Conservation (phyloP, 2,888 invertebrate species). For the Nomada flava region DNA sequence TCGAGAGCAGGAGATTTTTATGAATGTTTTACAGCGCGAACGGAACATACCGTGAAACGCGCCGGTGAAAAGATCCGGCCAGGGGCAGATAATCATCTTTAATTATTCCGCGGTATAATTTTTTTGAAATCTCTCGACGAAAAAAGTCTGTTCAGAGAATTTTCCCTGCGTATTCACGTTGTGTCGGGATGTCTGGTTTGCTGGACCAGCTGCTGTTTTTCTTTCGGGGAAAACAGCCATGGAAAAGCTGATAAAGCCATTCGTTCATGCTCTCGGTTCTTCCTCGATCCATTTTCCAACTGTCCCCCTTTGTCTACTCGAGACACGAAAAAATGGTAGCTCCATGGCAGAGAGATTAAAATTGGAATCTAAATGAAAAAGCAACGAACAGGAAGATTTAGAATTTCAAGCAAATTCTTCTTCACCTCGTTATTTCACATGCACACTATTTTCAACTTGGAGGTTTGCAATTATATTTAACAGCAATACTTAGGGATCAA, state of each 20-base stretch:
- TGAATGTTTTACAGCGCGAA: slow-evolving; percentile 26
- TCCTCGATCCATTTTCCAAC: neutral
- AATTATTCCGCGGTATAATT: slow-evolving; percentile 52
- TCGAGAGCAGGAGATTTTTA: slow-evolving; percentile 14
- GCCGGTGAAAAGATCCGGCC: slow-evolving; percentile 29
- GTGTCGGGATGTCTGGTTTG: slow-evolving; percentile 18
- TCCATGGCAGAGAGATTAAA: slow-evolving; percentile 40
- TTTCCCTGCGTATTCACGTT: slow-evolving; percentile 23
- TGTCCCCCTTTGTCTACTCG: slow-evolving; percentile 2
- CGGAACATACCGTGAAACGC: slow-evolving; percentile 2
- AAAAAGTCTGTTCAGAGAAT: slow-evolving; percentile 14
- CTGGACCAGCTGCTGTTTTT: slow-evolving; percentile 36
- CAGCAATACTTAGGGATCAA: neutral
- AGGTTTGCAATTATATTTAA: slow-evolving; percentile 15
- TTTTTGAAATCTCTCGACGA: slow-evolving; percentile 13
- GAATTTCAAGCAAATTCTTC: slow-evolving; percentile 1
- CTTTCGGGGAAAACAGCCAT: slow-evolving; percentile 27
- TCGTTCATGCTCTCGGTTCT: slow-evolving; percentile 32
- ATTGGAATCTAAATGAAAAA: slow-evolving; percentile 26
- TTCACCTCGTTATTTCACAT: too few species aligned
- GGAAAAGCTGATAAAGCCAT: slow-evolving; percentile 43
- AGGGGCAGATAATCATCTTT: slow-evolving; percentile 56
- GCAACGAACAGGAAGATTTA: slow-evolving; percentile 19
- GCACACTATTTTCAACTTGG: too few species aligned
- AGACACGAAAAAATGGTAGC: slow-evolving; percentile 1